Evolutionary conservation across 2,797 vertebrate species (phyloP).

Genomic region (Sebastiscus tertius): DNA sequence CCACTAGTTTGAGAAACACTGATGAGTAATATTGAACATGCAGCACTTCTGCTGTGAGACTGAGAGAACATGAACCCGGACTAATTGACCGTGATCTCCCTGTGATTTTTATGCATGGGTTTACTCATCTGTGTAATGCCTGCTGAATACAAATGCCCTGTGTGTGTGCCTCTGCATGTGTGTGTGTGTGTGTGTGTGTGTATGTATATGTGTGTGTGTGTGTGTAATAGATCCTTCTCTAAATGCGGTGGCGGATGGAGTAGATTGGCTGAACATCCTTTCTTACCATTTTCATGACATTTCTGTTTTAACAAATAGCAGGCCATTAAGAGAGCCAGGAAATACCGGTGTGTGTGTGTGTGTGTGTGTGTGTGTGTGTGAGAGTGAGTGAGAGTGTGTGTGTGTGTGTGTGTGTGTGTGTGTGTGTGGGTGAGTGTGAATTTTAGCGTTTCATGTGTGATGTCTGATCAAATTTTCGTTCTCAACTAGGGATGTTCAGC

Average conservation of each 20-base stretch:
- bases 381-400: background rate
- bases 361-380: background rate
- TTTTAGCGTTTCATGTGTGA: background rate
- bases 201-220: background rate
- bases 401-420: background rate
- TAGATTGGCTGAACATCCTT: slow-evolving; percentile 60
- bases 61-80: slow-evolving; percentile 22
- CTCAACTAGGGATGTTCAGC: no score
- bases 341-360: background rate
- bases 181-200: background rate
- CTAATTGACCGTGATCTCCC: slow-evolving; percentile 25
- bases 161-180: background rate
- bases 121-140: slow-evolving; percentile 50
- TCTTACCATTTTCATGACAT: slow-evolving; percentile 28
- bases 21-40: background rate
- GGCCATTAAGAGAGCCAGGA: background rate
- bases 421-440: background rate
- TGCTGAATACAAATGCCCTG: slow-evolving; percentile 32
- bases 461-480: background rate
- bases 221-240: slow-evolving; percentile 2
- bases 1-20: slow-evolving; percentile 1
- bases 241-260: slow-evolving; percentile 1
- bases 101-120: slow-evolving; percentile 39
- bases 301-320: slow-evolving; percentile 4
- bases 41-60: slow-evolving; percentile 15